Evolutionary conservation across 2,113 vertebrate species (phyloP).

Genomic region (Phaethon lepturus): DNA sequence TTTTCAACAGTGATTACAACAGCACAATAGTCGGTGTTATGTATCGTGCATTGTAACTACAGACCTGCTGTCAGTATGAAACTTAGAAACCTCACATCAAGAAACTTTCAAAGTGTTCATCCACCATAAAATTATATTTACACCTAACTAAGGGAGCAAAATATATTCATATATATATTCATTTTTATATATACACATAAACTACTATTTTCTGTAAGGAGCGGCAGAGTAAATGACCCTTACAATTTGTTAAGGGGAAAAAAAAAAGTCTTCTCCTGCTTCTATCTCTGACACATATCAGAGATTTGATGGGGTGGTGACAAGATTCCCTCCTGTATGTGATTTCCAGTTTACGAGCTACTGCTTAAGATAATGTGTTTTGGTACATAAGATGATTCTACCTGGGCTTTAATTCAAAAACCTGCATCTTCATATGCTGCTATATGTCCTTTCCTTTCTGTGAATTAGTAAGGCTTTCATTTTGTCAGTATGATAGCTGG

Average conservation of each 20-base stretch:
- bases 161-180: not conserved
- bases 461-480: not conserved
- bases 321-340: not conserved
- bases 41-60: not conserved
- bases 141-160: not conserved
- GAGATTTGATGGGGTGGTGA: not conserved
- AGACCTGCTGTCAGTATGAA: not conserved
- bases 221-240: not conserved
- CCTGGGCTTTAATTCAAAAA: not conserved
- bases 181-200: not conserved
- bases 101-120: not conserved
- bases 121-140: conserved; percentile 25
- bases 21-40: not conserved
- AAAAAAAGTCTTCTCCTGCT: not conserved
- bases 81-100: not conserved
- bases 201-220: not conserved
- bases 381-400: not conserved
- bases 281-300: not conserved
- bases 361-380: not conserved
- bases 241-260: not conserved
- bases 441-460: not conserved
- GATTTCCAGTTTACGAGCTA: not conserved
- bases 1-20: not conserved
- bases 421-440: not conserved
- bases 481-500: not conserved